A percentile compares a stretch with the other conserved stretches of the same genome.
These are phyloP conservation scores for Pelochelys cantorii DNA, from an alignment of 2,797 vertebrate genomes.

Conservation along the genomic window DNA sequence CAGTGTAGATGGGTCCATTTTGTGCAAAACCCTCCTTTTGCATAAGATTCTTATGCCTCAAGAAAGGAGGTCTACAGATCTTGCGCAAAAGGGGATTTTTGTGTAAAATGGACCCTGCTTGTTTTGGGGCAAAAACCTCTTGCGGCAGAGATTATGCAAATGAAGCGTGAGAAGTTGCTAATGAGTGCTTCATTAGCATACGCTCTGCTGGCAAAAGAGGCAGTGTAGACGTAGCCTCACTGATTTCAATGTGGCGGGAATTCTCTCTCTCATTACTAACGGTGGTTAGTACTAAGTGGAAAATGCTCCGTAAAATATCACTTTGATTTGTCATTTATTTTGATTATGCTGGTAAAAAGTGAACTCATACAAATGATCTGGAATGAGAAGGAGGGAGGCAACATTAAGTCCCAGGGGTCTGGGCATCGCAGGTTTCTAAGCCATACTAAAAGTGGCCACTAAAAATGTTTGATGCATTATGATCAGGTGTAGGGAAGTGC, in stretches of 20 bases:
- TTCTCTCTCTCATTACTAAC: neutral
- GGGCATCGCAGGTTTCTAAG: neutral
- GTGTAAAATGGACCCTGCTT: too few species aligned
- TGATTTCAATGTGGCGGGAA: neutral
- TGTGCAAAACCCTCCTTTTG: too few species aligned
- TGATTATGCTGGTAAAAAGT: neutral
- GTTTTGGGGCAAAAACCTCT: too few species aligned
- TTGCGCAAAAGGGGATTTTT: too few species aligned
- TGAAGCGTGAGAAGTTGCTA: too few species aligned
- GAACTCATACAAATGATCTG: neutral
- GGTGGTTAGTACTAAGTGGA: neutral
- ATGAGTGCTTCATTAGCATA: too few species aligned
- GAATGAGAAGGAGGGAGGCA: neutral
- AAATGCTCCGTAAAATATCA: neutral
- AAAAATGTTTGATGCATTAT: neutral
- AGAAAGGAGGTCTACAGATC: too few species aligned
- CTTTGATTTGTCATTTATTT: neutral
- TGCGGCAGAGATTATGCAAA: too few species aligned
- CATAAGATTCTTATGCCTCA: too few species aligned
- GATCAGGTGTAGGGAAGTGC: constrained; percentile 28
- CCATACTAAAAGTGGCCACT: neutral
- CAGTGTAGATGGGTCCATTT: too few species aligned
- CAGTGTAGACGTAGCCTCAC: fast-evolving
- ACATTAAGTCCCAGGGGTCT: neutral
- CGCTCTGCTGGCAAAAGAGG: too few species aligned